phyloP scores from a whole-genome alignment of 2,888 invertebrate genomes.

The Chorisops tibialis region DNA sequence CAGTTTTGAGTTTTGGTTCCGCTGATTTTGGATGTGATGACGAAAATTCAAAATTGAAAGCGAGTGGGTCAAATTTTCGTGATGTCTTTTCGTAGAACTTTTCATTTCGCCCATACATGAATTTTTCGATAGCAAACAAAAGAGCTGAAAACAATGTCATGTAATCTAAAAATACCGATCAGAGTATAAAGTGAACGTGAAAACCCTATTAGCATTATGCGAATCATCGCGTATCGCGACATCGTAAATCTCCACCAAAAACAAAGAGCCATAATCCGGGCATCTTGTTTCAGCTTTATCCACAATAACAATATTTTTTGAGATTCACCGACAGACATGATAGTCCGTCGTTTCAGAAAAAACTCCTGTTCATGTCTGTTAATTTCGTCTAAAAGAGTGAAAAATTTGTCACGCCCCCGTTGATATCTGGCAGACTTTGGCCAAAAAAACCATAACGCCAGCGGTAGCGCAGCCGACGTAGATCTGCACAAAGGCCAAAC shows the following conservation, averaged over 20 bases:
- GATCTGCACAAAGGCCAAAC: no score
- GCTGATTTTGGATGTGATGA: no score
- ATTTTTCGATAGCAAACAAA: no score
- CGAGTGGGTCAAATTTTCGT: no score
- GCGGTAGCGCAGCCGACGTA: no score
- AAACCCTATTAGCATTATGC: slow-evolving; percentile 10
- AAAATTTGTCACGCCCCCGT: slow-evolving; percentile 22
- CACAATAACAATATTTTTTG: slow-evolving; percentile 1
- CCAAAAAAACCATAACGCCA: slow-evolving; percentile 12
- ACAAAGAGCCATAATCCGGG: slow-evolving; percentile 15
- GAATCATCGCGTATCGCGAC: not conserved
- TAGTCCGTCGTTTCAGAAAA: not conserved
- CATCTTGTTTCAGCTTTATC: not conserved
- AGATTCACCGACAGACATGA: not conserved
- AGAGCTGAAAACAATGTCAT: no score
- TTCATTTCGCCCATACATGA: no score
- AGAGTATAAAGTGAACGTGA: slow-evolving; percentile 11
- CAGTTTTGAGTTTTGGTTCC: no score
- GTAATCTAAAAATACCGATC: no score
- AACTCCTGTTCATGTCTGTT: not conserved
- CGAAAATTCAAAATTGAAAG: no score
- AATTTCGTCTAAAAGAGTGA: slow-evolving; percentile 20
- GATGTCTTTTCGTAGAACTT: no score
- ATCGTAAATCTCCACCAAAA: slow-evolving; percentile 1
- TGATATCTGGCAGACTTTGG: slow-evolving; percentile 21